Percentiles rank a stretch among this genome's conserved stretches.
phyloP scores from a whole-genome alignment of 1,140 invertebrate species.

The Aphis gossypii region DNA sequence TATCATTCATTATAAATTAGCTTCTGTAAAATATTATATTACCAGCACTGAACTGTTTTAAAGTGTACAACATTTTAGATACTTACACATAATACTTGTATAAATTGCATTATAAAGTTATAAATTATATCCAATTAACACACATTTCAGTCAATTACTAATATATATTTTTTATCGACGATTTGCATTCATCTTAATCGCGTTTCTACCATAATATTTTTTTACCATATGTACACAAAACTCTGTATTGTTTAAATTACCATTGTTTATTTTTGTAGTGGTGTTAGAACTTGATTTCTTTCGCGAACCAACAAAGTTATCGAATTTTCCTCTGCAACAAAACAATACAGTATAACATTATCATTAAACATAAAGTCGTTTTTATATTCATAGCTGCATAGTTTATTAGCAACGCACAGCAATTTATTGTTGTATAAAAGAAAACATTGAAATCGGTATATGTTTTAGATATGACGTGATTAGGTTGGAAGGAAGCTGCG shows the following conservation, averaged over 20 bases:
- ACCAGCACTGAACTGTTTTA: background rate
- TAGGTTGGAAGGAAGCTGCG: background rate
- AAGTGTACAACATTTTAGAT: background rate
- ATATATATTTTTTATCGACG: background rate
- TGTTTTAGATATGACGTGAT: background rate
- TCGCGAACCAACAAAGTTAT: slow-evolving; percentile 47
- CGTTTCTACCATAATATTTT: background rate
- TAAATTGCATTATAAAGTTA: no score
- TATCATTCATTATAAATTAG: background rate
- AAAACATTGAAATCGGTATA: background rate
- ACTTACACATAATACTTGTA: background rate
- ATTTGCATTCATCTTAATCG: background rate
- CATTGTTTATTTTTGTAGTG: slow-evolving; percentile 9
- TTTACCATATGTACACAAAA: background rate
- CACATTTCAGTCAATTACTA: background rate
- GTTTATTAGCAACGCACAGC: background rate
- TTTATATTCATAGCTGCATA: background rate
- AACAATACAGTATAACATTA: background rate
- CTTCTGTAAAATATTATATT: background rate
- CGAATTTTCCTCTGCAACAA: slow-evolving; percentile 52
- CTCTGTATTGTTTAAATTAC: slow-evolving; percentile 1
- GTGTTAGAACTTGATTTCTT: slow-evolving; percentile 25
- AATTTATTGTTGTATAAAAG: background rate
- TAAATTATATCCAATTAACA: background rate
- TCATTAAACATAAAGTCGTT: background rate